A percentile compares a stretch with the other conserved stretches of the same genome.
These are phyloP conservation scores for Fukomys damarensis DNA, from an alignment of 2,113 vertebrate species.

Conservation along the genomic window DNA sequence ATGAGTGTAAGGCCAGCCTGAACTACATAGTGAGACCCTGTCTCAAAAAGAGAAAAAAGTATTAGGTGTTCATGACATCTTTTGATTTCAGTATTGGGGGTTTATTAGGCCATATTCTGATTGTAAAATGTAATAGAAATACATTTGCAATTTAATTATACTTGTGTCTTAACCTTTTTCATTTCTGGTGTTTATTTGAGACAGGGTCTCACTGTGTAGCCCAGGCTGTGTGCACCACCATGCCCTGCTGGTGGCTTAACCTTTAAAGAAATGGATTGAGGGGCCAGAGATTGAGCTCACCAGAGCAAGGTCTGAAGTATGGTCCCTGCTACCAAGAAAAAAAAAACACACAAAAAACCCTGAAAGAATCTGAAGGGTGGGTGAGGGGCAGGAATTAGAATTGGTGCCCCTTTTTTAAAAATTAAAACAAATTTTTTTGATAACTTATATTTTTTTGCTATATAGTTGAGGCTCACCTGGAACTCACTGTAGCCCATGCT, in stretches of 20 bases:
- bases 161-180: background rate
- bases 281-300: no score
- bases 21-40: no score
- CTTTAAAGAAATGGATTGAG: background rate
- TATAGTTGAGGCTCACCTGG: no score
- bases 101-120: background rate
- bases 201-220: no score
- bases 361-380: background rate
- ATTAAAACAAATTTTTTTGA: no score
- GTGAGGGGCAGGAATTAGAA: background rate
- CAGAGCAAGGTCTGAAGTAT: no score
- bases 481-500: no score
- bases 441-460: no score
- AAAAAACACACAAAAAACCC: no score
- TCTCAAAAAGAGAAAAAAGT: background rate
- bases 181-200: background rate
- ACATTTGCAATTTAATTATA: slow-evolving; percentile 47
- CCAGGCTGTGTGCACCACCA: background rate
- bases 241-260: background rate
- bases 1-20: background rate
- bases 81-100: background rate
- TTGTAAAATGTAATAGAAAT: background rate
- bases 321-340: no score
- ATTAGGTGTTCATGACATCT: background rate
- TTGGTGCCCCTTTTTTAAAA: background rate